Evolutionary conservation across 2,113 vertebrate species (phyloP).

Genomic region (Colinus virginianus): DNA sequence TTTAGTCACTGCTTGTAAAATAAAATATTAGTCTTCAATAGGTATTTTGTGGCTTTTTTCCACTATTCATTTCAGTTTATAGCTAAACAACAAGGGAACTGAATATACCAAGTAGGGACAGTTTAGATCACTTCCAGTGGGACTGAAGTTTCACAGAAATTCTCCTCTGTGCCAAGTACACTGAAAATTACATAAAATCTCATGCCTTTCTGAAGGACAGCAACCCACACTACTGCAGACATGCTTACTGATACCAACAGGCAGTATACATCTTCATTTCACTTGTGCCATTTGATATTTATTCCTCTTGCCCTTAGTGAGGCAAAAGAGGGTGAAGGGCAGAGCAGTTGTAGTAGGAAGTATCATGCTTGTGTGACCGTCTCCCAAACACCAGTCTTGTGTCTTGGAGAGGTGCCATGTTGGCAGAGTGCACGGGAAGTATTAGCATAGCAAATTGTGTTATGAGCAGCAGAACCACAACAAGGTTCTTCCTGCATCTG

Average conservation of each 20-base stretch:
- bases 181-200: neutral
- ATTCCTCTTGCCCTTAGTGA: neutral
- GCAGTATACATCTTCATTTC: neutral
- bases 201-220: neutral
- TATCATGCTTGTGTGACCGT: conserved; percentile 38
- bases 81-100: neutral
- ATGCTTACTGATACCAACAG: neutral
- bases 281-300: neutral
- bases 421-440: conserved; percentile 59
- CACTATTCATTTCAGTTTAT: neutral
- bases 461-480: conserved; percentile 66
- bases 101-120: neutral
- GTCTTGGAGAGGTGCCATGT: conserved; percentile 38
- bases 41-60: neutral
- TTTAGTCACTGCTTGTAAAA: neutral
- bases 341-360: conserved; percentile 40
- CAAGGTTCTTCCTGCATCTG: conserved; percentile 68
- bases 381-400: neutral
- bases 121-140: neutral
- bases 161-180: neutral
- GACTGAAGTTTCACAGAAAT: neutral
- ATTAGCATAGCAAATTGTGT: conserved; percentile 60
- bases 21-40: neutral
- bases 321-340: conserved; percentile 29
- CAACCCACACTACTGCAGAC: neutral